Conservation (phyloP, 2,113 vertebrate genomes). For the Opisthocomus hoazin region DNA sequence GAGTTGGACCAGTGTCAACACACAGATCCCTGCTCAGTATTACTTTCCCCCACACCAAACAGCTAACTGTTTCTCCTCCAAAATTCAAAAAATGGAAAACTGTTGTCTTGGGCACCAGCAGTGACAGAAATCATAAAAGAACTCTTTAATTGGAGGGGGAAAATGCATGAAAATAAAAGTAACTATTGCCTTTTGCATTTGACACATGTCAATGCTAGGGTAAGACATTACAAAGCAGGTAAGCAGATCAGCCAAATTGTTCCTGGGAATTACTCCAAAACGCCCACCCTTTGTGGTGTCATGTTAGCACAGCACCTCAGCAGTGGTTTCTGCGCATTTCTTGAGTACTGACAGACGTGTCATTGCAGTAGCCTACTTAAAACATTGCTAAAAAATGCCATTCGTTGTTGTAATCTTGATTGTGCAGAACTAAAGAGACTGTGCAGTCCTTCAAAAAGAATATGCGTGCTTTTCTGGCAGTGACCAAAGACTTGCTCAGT, state of each 20-base stretch:
- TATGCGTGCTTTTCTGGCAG: neutral
- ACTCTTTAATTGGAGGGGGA: neutral
- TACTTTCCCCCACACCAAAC: neutral
- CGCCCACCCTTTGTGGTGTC: accelerated
- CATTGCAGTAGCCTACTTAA: neutral
- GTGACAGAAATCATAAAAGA: neutral
- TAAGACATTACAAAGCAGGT: neutral
- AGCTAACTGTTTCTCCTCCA: neutral
- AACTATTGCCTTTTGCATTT: neutral
- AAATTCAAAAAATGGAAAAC: neutral
- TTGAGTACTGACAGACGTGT: neutral
- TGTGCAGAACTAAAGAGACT: neutral
- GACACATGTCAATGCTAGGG: neutral
- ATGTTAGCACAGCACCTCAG: neutral
- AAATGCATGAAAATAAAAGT: neutral
- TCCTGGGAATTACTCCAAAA: neutral
- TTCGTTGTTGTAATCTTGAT: neutral
- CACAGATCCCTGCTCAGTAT: neutral
- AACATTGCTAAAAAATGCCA: neutral
- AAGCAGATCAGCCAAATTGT: neutral
- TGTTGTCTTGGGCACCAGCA: neutral
- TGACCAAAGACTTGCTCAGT: neutral
- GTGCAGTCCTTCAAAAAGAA: neutral
- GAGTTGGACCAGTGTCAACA: neutral
- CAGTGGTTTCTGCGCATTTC: neutral